Conservation (phyloP, 2,113 vertebrate species). For the Hypanus sabinus region DNA sequence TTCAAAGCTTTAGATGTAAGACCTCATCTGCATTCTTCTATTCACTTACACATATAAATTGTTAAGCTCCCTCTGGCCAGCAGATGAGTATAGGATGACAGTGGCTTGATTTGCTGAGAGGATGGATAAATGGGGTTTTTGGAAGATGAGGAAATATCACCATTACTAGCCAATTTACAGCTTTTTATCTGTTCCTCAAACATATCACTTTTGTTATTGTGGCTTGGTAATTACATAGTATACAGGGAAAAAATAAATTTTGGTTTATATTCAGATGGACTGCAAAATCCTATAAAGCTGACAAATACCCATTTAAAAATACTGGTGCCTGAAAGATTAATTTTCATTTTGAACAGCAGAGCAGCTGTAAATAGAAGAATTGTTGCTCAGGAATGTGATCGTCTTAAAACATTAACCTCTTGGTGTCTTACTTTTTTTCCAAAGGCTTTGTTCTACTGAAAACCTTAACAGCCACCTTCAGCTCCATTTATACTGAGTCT, state of each 20-base stretch:
- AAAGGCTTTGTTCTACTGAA: conserved; percentile 31
- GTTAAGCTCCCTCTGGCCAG: conserved; percentile 72
- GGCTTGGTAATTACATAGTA: conserved; percentile 92
- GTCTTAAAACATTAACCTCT: conserved; percentile 74
- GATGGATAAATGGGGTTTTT: conserved; percentile 99
- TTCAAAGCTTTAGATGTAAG: conserved; percentile 65
- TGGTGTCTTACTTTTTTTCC: conserved; percentile 50
- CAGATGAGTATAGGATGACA: conserved; percentile 93
- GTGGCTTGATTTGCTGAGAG: conserved; percentile 99
- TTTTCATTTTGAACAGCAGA: conserved; percentile 93
- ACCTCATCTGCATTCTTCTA: conserved; percentile 83
- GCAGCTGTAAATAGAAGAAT: conserved; percentile 85
- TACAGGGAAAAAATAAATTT: conserved; percentile 62
- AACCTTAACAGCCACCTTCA: not conserved
- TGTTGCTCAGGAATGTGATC: conserved; percentile 85
- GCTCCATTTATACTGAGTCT: not conserved
- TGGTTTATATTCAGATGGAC: conserved; percentile 76
- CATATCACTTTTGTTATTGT: conserved; percentile 99
- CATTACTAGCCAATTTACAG: conserved; percentile 99
- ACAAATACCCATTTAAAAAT: conserved; percentile 86
- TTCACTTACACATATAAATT: conserved; percentile 69
- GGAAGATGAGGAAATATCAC: conserved; percentile 99
- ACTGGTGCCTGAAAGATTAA: conserved; percentile 83
- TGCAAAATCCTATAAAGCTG: conserved; percentile 84
- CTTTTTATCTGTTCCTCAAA: conserved; percentile 99